phyloP scores from a whole-genome alignment of 2,797 vertebrate genomes.

The Halcyon smyrnensis region DNA sequence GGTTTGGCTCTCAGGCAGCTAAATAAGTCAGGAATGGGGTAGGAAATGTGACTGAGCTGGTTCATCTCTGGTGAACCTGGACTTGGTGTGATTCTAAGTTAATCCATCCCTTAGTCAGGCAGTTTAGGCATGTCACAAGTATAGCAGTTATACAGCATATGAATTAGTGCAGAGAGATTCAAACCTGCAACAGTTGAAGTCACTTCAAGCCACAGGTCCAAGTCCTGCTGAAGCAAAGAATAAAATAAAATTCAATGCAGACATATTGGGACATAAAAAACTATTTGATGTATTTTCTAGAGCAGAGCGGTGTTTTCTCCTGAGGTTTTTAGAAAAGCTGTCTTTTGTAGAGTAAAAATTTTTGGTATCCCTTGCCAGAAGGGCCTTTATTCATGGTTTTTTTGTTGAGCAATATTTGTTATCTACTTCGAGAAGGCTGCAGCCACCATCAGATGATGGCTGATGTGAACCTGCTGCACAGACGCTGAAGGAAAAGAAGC shows the following conservation, averaged over 20 bases:
- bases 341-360: neutral
- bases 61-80: neutral
- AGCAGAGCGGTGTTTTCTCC: neutral
- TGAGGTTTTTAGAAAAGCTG: neutral
- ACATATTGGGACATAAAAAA: accelerated
- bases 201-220: neutral
- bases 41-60: neutral
- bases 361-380: neutral
- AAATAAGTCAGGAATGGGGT: neutral
- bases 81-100: neutral
- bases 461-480: neutral
- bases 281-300: neutral
- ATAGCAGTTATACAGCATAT: accelerated
- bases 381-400: neutral
- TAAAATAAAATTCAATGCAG: neutral
- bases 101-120: neutral
- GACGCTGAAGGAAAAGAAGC: neutral
- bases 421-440: neutral
- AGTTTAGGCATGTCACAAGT: no score
- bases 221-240: neutral
- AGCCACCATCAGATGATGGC: neutral
- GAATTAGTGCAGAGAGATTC: neutral
- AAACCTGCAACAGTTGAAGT: neutral
- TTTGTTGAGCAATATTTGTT: neutral
- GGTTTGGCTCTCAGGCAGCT: neutral